phyloP scores from a whole-genome alignment of 2,888 invertebrate genomes.

The Unio delphinus region DNA sequence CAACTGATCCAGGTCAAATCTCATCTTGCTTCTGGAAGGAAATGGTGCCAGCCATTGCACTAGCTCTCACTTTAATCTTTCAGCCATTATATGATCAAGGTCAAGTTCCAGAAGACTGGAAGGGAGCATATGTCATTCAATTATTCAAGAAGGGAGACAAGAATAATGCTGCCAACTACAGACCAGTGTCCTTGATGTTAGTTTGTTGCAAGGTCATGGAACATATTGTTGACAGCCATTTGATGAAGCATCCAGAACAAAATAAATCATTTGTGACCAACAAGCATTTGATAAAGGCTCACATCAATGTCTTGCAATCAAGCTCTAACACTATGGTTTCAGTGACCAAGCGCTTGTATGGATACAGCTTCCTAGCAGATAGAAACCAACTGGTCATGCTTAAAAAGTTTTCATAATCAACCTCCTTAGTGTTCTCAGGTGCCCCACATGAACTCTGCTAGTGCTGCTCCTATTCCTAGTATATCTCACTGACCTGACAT shows the following conservation, averaged over 20 bases:
- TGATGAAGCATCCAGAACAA: constrained; percentile 1
- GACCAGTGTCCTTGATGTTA: not conserved
- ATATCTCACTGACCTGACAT: too few species aligned
- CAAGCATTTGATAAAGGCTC: not conserved
- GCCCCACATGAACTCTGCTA: too few species aligned
- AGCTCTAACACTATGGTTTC: too few species aligned
- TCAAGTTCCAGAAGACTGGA: not conserved
- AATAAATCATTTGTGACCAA: not conserved
- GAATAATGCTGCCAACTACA: not conserved
- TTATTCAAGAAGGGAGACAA: constrained; percentile 2
- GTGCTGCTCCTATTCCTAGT: too few species aligned
- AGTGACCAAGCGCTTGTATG: too few species aligned
- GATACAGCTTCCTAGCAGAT: too few species aligned
- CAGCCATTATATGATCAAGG: not conserved
- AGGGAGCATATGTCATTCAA: not conserved
- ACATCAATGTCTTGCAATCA: too few species aligned
- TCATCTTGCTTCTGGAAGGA: not conserved
- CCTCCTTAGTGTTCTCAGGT: too few species aligned
- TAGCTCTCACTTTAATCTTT: not conserved
- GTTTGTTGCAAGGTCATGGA: constrained; percentile 1
- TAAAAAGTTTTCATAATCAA: too few species aligned
- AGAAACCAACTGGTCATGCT: too few species aligned
- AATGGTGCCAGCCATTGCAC: not conserved
- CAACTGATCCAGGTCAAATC: not conserved
- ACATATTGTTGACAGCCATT: not conserved